phyloP scores from a whole-genome alignment of 2,797 vertebrate genomes.

The Megalops cyprinoides region DNA sequence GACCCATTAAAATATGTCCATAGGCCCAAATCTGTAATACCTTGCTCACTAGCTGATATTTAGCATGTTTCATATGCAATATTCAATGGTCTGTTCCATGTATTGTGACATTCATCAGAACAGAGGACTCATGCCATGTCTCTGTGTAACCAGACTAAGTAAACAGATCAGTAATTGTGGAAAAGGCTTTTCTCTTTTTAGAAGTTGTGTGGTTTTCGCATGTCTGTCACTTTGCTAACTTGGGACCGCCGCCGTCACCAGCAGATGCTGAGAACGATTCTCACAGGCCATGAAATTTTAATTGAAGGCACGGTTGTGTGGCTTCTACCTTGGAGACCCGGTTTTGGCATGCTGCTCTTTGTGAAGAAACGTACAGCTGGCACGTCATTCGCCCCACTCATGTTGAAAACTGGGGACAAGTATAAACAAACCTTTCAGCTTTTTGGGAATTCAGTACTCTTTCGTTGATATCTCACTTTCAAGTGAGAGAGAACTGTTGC shows the following conservation, averaged over 20 bases:
- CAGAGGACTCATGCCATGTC: background rate
- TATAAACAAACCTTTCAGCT: background rate
- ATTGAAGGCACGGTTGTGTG: constrained; percentile 3
- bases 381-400: background rate
- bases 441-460: background rate
- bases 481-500: too few species aligned
- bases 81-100: background rate
- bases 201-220: constrained; percentile 5
- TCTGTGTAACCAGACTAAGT: background rate
- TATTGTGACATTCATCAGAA: background rate
- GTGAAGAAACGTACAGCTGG: background rate
- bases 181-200: constrained; percentile 12
- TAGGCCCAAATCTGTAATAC: too few species aligned
- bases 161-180: background rate
- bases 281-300: constrained; percentile 33
- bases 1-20: too few species aligned
- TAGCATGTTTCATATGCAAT: too few species aligned
- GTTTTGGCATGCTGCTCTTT: background rate
- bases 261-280: constrained; percentile 29
- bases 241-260: constrained; percentile 6
- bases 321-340: constrained; percentile 4
- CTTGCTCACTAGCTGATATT: too few species aligned
- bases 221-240: constrained; percentile 29
- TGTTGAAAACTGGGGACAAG: background rate
- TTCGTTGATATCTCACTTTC: background rate